Evolutionary conservation across 2,113 vertebrate genomes (phyloP).

Genomic region (Eulemur macaco): DNA sequence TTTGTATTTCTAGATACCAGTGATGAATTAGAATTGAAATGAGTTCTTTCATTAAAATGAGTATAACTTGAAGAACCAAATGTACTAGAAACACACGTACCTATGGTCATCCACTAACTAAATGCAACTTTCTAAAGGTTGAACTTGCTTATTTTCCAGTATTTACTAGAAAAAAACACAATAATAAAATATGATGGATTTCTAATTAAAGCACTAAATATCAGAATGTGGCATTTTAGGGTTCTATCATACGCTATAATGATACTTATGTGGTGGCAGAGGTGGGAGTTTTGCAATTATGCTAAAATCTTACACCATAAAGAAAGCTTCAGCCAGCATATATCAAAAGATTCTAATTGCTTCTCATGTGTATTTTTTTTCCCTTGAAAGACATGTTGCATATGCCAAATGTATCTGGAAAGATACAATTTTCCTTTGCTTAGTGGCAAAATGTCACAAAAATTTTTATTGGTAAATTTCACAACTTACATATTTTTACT

Average conservation of each 20-base stretch:
- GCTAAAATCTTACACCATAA: background rate
- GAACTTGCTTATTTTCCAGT: background rate
- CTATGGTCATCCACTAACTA: background rate
- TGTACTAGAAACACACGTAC: background rate
- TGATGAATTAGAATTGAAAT: constrained; percentile 59
- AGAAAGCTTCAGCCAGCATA: background rate
- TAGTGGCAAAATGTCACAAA: constrained; percentile 44
- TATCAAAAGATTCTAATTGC: constrained; percentile 51
- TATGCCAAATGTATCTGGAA: constrained; percentile 11
- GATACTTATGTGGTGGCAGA: background rate
- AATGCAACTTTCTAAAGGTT: background rate
- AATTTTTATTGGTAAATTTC: constrained; percentile 77
- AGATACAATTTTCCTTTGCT: constrained; percentile 37
- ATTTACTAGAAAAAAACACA: background rate
- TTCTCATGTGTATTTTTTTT: background rate
- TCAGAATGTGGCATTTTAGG: background rate
- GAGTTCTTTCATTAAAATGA: background rate
- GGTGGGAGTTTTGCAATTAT: background rate
- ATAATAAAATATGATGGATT: background rate
- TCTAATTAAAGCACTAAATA: background rate
- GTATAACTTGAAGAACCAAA: background rate
- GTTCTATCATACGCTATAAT: background rate
- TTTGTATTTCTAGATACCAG: background rate
- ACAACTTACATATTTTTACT: constrained; percentile 70
- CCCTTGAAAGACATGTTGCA: constrained; percentile 35